These are phyloP conservation scores for Delichon dasypus DNA, from an alignment of 2,797 vertebrate genomes.

Conservation along the genomic window DNA sequence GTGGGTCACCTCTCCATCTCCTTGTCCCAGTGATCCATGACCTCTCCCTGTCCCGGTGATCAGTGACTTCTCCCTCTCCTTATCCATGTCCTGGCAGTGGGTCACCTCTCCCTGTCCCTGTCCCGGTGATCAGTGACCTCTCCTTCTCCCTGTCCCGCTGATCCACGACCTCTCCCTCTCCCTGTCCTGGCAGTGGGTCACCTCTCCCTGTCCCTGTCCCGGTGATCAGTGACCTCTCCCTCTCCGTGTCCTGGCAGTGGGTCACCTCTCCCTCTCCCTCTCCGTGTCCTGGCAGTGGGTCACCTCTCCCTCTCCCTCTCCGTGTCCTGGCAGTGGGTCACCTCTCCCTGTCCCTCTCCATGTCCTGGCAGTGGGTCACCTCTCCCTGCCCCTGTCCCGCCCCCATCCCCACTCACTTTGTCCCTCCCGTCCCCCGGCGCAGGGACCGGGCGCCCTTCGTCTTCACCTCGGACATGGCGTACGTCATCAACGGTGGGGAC, in stretches of 20 bases:
- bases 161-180: too few species aligned
- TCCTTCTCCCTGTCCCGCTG: neutral
- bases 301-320: neutral
- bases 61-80: neutral
- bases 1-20: fast-evolving
- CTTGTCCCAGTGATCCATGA: fast-evolving
- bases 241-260: fast-evolving
- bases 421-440: neutral
- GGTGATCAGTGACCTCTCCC: neutral
- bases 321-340: fast-evolving
- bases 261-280: too few species aligned
- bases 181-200: neutral
- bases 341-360: too few species aligned
- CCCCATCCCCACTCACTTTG: neutral
- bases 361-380: fast-evolving
- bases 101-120: fast-evolving
- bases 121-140: too few species aligned
- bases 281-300: neutral
- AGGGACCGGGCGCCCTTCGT: constrained; percentile 97
- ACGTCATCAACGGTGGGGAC: constrained; percentile 97
- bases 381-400: fast-evolving
- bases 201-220: neutral
- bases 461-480: constrained; percentile 98
- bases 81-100: fast-evolving
- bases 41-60: fast-evolving